phyloP scores from a whole-genome alignment of 2,113 vertebrate species.

The Hystrix cristata region DNA sequence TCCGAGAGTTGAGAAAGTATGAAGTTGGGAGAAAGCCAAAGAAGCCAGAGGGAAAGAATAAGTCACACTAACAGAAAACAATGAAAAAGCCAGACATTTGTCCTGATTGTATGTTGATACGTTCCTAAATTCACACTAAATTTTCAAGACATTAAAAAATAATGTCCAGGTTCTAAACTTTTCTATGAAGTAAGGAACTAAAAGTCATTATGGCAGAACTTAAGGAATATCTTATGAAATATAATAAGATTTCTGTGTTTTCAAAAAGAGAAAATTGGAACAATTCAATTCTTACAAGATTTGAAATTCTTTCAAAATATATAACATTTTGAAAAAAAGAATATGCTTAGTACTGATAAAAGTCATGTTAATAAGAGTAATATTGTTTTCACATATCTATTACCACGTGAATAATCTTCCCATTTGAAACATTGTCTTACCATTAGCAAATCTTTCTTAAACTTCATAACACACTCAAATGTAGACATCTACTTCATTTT shows the following conservation, averaged over 20 bases:
- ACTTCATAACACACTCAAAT: background rate
- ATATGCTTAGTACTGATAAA: background rate
- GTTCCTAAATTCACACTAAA: slow-evolving; percentile 62
- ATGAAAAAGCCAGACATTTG: slow-evolving; percentile 65
- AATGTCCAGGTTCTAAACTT: slow-evolving; percentile 48
- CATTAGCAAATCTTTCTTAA: background rate
- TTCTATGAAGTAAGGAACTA: background rate
- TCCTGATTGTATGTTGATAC: slow-evolving; percentile 77
- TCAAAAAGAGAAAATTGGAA: background rate
- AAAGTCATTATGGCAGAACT: background rate
- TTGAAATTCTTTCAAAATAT: background rate
- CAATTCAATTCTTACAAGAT: background rate
- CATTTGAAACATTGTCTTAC: background rate
- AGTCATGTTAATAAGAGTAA: background rate
- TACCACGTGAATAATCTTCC: background rate
- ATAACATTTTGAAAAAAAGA: background rate
- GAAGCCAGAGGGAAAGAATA: slow-evolving; percentile 88
- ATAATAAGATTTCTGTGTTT: background rate
- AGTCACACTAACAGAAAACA: slow-evolving; percentile 83
- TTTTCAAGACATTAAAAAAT: slow-evolving; percentile 70
- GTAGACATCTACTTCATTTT: background rate
- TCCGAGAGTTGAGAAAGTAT: slow-evolving; percentile 86
- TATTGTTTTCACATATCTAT: background rate
- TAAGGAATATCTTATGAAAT: background rate
- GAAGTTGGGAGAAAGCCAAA: slow-evolving; percentile 85